phyloP scores from a whole-genome alignment of 2,888 invertebrate species.

The Andrena flavipes region DNA sequence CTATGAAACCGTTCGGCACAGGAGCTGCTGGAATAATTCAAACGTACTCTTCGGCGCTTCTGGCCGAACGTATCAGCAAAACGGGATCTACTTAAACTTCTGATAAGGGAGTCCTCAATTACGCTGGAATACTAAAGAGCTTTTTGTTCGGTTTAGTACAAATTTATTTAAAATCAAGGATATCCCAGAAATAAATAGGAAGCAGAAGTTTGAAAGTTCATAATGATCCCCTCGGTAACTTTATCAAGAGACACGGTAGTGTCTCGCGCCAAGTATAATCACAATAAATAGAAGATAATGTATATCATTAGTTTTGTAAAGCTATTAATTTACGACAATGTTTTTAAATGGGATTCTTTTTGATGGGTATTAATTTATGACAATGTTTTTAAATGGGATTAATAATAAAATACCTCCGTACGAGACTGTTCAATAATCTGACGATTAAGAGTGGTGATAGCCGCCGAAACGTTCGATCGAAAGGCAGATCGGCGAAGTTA shows the following conservation, averaged over 20 bases:
- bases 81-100: not conserved
- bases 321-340: too few species aligned
- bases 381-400: too few species aligned
- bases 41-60: not conserved
- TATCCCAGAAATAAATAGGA: too few species aligned
- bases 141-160: not conserved
- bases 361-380: too few species aligned
- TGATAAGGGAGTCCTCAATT: conserved; percentile 18
- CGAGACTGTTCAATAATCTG: conserved; percentile 1
- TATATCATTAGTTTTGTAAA: too few species aligned
- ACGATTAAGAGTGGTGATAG: conserved; percentile 5
- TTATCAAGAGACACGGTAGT: too few species aligned
- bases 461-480: conserved; percentile 30
- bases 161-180: not conserved
- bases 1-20: not conserved
- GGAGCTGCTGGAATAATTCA: conserved; percentile 10
- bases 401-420: not conserved
- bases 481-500: conserved; percentile 22
- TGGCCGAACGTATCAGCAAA: not conserved
- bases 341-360: too few species aligned
- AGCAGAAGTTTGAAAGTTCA: too few species aligned
- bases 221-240: not conserved
- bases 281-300: too few species aligned
- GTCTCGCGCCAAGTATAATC: too few species aligned
- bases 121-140: not conserved